Base-by-base conservation (phyloP, 2,113 vertebrate species). In the Neofelis nebulosa region DNA sequence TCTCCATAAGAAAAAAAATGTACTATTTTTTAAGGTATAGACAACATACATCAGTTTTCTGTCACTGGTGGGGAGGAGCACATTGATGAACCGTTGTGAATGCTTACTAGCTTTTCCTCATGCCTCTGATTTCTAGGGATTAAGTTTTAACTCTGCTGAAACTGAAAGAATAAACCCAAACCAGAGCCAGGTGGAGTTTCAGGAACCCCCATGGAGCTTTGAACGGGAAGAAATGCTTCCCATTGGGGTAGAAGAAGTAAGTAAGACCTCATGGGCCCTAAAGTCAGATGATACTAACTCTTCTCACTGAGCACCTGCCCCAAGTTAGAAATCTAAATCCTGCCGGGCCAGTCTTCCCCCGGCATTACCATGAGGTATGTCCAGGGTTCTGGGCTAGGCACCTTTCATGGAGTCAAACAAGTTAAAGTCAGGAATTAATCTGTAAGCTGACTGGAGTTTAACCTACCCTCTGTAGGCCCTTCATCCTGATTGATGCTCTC, bases 211-310 rank as follows among this genome's bases (percentile, higher is more conserved):
- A 0, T 85, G 33, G 11, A 27, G 76, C 0, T 4, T 21, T 12
- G 94, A 97, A 3, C 3, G 6, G 7, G 94, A 98, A 18, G 98
- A 98, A 2, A 91, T 87, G 11, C 45, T 95, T 1, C 15, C 93
- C 66, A 89, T 98, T 4, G 98, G 98, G 36, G 97, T 99, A 85
- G 98, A 99, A 93, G 99, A 99, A 98, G 99, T 99, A 98, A 98
- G 98, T 66, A 76, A 45, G 19, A 63, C 7, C 12, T 50, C 79
- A 1, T 8, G 66, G 33, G 15, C 45, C 84, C 95, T 69, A 16
- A 78, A 14, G 45, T 27, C 61, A 52, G 12, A 36, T 55, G 29
- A 36, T 25, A 11, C 36, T n/a, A 18, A 74, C 38, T 88, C 61
- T n/a, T 36, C 71, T 63, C 21, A 25, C n/a, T 66, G 55, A 86